Evolutionary conservation across 2,113 vertebrate species (phyloP), one percentile per base, ranked within the genome.

Genomic region (Rattus rattus): DNA sequence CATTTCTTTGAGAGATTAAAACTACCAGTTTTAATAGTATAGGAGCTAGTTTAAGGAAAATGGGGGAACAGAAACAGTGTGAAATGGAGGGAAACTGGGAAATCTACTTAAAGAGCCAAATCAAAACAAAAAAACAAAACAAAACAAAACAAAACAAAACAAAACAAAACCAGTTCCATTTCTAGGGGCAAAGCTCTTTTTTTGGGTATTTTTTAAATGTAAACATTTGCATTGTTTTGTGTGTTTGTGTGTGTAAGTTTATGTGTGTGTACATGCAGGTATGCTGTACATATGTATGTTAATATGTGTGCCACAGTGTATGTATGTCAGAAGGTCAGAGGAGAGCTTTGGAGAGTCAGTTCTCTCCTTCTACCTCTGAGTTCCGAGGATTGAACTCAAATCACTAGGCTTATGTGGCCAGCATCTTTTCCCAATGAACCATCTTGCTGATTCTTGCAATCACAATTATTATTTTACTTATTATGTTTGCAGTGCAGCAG

Each of bases 31-130:
- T 67, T 91, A 81, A 94, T 56, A 75, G 33, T 97, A 88, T 92
- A 95, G 86, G 56, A 67, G 90, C 33, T 90, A 92, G 88, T 97
- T 86, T 79, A 97, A 97, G 95, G 96, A 97, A 96, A 95, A 97
- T 96, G 91, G 94, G 94, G 96, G 76, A 95, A 80, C 22, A 69
- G 87, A 92, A 89, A 95, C 12, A 22, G 52, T 12, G 3, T 72
- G 26, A 77, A 83, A 94, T 49, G 30, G 43, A 94, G 56, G 59
- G 49, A 49, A 67, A 91, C 3, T 36, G 94, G 76, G 13, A 7
- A 43, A 19, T n/a, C 1, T 0, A 14, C 88, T 61, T 86, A 12
- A 90, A 61, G 47, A 72, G 13, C 33, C 54, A 61, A 84, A 63
- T 13, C 24, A 84, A 81, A 13, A 19, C 7, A 39, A 59, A 39